phyloP scores from a whole-genome alignment of 2,888 invertebrate species.

The Drosophila rellima region DNA sequence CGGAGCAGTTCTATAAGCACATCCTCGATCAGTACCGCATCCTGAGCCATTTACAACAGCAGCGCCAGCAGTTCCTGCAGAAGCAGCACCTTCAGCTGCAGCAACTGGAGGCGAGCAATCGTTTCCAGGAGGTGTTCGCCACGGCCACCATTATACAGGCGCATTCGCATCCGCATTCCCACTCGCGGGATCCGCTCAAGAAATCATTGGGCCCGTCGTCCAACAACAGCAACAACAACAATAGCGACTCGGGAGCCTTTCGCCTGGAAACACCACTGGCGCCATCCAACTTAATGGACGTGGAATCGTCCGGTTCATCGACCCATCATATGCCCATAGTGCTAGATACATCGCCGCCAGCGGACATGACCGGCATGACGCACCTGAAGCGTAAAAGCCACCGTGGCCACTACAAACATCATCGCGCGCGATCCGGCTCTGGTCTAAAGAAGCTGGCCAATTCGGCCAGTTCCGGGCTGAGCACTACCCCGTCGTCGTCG shows the following conservation, averaged over 20 bases:
- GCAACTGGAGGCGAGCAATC: constrained; percentile 80
- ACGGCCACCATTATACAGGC: constrained; percentile 84
- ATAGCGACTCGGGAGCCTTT: constrained; percentile 48
- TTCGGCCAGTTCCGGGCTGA: not conserved
- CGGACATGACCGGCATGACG: constrained; percentile 35
- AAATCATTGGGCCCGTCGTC: constrained; percentile 38
- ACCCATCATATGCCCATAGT: constrained; percentile 69
- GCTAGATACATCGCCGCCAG: constrained; percentile 66
- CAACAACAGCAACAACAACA: constrained; percentile 27
- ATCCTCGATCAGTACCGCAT: constrained; percentile 83
- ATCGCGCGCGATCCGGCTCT: constrained; percentile 56
- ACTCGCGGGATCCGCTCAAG: constrained; percentile 69
- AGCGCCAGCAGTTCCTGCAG: constrained; percentile 82
- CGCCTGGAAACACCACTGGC: constrained; percentile 60
- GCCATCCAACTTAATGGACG: constrained; percentile 28
- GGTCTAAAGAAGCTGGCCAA: constrained; percentile 37
- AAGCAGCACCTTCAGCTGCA: constrained; percentile 82
- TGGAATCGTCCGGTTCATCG: constrained; percentile 26
- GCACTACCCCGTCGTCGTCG: constrained; percentile 25
- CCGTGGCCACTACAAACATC: constrained; percentile 81
- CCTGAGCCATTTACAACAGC: constrained; percentile 79
- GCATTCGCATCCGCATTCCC: constrained; percentile 74
- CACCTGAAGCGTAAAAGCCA: constrained; percentile 77
- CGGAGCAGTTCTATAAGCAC: constrained; percentile 85
- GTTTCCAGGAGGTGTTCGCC: constrained; percentile 83